phyloP scores from a whole-genome alignment of 2,888 invertebrate genomes.

The Diarsia brunnea region DNA sequence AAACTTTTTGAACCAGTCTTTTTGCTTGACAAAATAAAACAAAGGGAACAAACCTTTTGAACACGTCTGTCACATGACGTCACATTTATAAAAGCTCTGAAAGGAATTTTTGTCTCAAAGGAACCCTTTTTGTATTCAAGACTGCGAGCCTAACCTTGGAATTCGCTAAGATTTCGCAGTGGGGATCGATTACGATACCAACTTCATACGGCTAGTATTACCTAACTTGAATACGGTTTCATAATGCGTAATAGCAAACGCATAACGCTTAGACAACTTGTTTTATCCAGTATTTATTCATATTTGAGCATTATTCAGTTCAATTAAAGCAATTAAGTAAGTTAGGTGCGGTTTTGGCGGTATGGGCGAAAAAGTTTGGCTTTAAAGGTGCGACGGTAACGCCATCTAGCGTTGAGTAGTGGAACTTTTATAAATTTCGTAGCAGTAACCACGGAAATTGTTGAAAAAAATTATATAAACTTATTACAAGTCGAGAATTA shows the following conservation, averaged over 20 bases:
- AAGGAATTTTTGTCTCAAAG: conserved; percentile 60
- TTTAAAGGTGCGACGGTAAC: conserved; percentile 30
- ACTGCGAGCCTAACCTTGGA: conserved; percentile 64
- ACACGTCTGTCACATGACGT: conserved; percentile 37
- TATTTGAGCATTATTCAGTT: conserved; percentile 45
- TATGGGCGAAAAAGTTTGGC: conserved; percentile 8
- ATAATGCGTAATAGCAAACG: conserved; percentile 61
- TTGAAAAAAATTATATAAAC: neutral
- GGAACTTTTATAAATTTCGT: conserved; percentile 14
- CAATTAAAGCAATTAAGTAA: conserved; percentile 44
- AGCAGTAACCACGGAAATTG: too few relatives aligned
- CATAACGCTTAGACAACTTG: conserved; percentile 62
- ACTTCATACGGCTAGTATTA: conserved; percentile 54
- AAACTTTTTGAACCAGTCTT: neutral
- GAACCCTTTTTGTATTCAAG: conserved; percentile 63
- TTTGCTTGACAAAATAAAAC: conserved; percentile 3
- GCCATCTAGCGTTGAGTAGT: conserved; percentile 78
- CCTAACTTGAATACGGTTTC: conserved; percentile 66
- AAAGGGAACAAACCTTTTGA: conserved; percentile 29
- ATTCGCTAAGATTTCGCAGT: conserved; percentile 52
- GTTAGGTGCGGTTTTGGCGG: conserved; percentile 36
- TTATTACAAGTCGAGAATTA: neutral
- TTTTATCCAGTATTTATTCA: conserved; percentile 63
- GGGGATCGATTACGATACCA: conserved; percentile 58
- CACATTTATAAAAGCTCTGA: conserved; percentile 39